Evolutionary conservation across 30 jellyfish, hydroid and myxozoan genomes (phyloP).

Genomic region (Turritopsis rubra): DNA sequence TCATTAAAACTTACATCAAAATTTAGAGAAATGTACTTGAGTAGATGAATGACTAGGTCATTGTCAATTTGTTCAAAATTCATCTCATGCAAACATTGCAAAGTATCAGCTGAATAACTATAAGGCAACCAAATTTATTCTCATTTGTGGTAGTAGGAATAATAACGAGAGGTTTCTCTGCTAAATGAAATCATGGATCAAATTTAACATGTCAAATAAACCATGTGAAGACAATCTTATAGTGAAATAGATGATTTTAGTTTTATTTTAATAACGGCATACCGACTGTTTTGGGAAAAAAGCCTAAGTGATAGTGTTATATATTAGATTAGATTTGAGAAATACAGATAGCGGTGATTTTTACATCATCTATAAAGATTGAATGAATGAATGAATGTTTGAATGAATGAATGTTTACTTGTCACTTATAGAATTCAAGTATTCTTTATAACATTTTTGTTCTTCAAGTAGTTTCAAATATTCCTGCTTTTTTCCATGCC

Average conservation of each 20-base stretch:
- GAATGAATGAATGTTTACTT: not conserved
- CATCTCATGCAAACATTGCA: conserved; percentile 36
- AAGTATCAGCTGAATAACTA: conserved; percentile 36
- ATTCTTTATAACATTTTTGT: not conserved
- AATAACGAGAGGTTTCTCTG: not conserved
- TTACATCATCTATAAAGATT: too few species aligned
- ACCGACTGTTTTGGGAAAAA: too few species aligned
- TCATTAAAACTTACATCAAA: conserved; percentile 44
- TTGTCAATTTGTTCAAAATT: conserved; percentile 36
- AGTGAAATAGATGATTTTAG: not conserved
- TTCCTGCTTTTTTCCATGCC: not conserved
- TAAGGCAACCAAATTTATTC: not conserved
- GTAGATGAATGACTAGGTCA: conserved; percentile 25
- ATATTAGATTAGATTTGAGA: too few species aligned
- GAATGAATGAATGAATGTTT: not conserved
- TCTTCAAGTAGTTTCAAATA: not conserved
- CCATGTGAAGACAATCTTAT: not conserved
- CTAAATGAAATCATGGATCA: not conserved
- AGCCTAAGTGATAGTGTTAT: too few species aligned
- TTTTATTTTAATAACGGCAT: too few species aligned
- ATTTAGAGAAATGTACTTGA: conserved; percentile 40
- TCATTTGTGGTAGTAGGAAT: too few species aligned
- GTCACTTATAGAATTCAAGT: not conserved
- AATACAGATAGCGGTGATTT: too few species aligned
- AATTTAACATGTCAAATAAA: not conserved